Percentiles rank a stretch among this genome's conserved stretches.
Conservation (phyloP, 2,797 vertebrate genomes). For the Crossoptilon crossoptilon region DNA sequence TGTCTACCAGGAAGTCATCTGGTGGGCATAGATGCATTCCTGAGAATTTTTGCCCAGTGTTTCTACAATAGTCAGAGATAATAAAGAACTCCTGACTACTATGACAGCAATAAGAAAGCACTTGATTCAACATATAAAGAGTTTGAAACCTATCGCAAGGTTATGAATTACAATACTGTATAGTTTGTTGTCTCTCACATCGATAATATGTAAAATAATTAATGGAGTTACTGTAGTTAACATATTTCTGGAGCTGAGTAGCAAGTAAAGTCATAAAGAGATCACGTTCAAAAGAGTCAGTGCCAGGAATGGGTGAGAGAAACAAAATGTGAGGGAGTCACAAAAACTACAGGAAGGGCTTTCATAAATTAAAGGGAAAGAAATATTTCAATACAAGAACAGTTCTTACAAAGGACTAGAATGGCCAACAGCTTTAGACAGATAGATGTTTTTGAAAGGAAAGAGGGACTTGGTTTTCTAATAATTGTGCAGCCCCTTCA, state of each 20-base stretch:
- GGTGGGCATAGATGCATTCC: neutral
- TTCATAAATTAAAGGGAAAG: neutral
- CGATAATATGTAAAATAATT: neutral
- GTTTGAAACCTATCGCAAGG: neutral
- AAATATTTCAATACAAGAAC: neutral
- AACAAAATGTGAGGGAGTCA: neutral
- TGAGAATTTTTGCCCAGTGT: neutral
- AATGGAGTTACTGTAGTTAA: neutral
- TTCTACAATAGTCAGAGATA: neutral
- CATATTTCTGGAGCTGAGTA: neutral
- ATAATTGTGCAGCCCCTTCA: neutral
- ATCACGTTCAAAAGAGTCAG: neutral
- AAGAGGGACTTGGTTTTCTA: neutral
- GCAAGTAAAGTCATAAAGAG: slow-evolving; percentile 12
- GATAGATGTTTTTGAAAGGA: neutral
- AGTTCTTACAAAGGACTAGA: neutral
- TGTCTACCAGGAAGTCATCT: neutral
- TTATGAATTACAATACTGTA: neutral
- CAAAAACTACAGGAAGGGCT: neutral
- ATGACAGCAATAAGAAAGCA: neutral
- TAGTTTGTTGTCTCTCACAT: neutral
- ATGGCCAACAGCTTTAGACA: neutral
- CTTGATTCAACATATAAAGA: neutral
- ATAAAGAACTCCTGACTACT: neutral
- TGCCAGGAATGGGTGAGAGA: neutral